Base-by-base conservation (phyloP, 2,888 invertebrate species). In the Chloromyia formosa region DNA sequence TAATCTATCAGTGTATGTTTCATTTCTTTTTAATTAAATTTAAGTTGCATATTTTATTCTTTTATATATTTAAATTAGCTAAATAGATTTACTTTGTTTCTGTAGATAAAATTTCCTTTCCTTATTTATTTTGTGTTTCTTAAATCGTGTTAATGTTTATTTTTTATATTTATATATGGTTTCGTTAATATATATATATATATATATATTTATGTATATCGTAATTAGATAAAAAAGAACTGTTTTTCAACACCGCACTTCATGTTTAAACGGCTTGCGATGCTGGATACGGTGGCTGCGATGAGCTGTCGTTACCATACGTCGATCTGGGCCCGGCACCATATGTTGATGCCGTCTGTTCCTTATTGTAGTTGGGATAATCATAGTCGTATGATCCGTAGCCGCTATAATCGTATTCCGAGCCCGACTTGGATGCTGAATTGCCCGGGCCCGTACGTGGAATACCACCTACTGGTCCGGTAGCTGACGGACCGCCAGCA, bases 371-470 rank as follows among this genome's bases (percentile, higher is more conserved):
- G 77, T 83, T 85, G 78, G 81, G 82, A 77, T 85, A 85, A 78
- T 85, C 85, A 72, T 85, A 85, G 78, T 85, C 84, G 78, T 85
- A 85, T 40, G 85, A 85, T 27, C 84, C 85, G 77, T 85, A 85
- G 78, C 85, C 85, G 75, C 85, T 84, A 75, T 85, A 85, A 76
- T 85, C 85, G 78, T 85, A 85, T 77, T 85, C 85, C 1, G 85
- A 85, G 23, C 85, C 85, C 3, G 85, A 84, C 79, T 85, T 85
- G 1, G 85, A 85, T 23, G 85, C 84, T 45, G 84, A 85, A 77
- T 85, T 85, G 0, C 85, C 85, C 0, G 85, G 85, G 4, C 85
- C 85, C 45, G 85, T 83, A 60, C 85, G 84, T 60, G 83, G 85
- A 80, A 85, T 85, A 54, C 84, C 84, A 42, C 85, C 85, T 42